These are phyloP conservation scores for Agrochola lychnidis DNA, from an alignment of 2,888 invertebrate genomes.

Conservation along the genomic window DNA sequence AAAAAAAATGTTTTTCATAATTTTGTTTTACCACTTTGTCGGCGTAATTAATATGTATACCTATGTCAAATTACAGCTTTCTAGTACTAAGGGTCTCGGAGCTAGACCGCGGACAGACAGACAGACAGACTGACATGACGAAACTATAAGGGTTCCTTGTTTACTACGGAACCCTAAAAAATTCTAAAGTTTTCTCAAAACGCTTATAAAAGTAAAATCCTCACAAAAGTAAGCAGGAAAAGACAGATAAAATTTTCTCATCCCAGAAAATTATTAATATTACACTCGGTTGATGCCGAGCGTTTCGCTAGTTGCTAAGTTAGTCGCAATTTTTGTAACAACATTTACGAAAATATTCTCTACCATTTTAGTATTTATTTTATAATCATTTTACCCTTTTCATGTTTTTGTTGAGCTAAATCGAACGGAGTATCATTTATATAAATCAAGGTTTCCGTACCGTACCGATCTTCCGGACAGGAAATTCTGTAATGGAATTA, in stretches of 20 bases:
- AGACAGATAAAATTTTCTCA: neutral
- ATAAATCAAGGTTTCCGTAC: slow-evolving; percentile 22
- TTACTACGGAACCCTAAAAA: too few relatives aligned
- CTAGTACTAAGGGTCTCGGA: too few relatives aligned
- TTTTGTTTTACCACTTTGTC: too few relatives aligned
- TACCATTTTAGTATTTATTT: neutral
- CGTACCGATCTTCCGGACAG: neutral
- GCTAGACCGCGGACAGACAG: too few relatives aligned
- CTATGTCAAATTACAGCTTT: too few relatives aligned
- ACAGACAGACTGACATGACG: too few relatives aligned
- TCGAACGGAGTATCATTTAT: neutral
- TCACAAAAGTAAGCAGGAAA: neutral
- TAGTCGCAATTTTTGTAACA: neutral
- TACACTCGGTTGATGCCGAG: neutral
- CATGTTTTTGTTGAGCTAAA: neutral
- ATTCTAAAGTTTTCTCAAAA: neutral
- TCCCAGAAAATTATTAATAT: neutral
- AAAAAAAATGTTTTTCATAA: too few relatives aligned
- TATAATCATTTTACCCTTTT: neutral
- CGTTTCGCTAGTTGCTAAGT: neutral
- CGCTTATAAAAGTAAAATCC: neutral
- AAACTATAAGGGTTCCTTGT: too few relatives aligned
- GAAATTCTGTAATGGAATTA: neutral
- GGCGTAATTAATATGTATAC: too few relatives aligned
- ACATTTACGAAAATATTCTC: neutral